Evolutionary conservation across 2,113 vertebrate genomes (phyloP).

Genomic region (Laticauda laticaudata): DNA sequence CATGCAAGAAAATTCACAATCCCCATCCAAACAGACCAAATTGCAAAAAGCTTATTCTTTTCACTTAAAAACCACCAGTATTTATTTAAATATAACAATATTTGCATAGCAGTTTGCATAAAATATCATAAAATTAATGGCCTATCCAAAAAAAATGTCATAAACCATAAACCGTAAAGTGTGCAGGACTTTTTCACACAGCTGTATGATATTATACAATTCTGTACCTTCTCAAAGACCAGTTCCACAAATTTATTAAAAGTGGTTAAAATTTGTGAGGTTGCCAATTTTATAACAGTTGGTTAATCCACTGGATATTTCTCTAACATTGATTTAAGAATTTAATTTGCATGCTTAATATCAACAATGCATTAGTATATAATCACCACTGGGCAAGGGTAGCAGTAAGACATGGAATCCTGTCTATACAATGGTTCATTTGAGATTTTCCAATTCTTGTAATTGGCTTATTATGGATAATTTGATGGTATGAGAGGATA

Average conservation of each 20-base stretch:
- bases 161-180: no score
- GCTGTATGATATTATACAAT: no score
- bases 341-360: background rate
- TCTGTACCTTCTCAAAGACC: background rate
- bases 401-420: background rate
- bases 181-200: no score
- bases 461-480: background rate
- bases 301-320: background rate
- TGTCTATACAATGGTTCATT: background rate
- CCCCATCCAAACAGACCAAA: no score
- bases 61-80: no score
- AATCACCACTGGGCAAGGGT: background rate
- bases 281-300: background rate
- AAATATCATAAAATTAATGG: no score
- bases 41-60: no score
- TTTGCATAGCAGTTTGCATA: no score
- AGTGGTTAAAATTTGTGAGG: background rate
- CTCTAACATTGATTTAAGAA: background rate
- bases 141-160: no score
- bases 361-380: background rate
- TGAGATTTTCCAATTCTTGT: background rate
- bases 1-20: no score
- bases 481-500: background rate
- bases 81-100: no score
- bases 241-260: background rate